Base-by-base conservation (phyloP, 2,888 invertebrate species). In the Galerucella pusilla region DNA sequence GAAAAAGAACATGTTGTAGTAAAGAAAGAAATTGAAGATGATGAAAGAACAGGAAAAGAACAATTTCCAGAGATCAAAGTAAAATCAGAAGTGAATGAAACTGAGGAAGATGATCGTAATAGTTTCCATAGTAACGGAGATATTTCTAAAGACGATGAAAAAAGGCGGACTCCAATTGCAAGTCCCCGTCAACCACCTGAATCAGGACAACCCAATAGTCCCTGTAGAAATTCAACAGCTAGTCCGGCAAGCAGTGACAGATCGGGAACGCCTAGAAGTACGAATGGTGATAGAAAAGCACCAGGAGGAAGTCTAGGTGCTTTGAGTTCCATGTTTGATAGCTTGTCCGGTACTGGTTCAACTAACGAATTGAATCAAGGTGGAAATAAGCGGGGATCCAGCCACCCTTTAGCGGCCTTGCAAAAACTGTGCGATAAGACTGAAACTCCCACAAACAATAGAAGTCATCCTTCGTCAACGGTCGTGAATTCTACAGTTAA, bases 381-480 rank as follows among this genome's bases (percentile, higher is more conserved):
- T 74, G 90, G 91, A 6, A 91, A 91, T 1, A 92, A 93, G 61
- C 91, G 93, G 81, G 90, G 92, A 12, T 93, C 93, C 76, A 94
- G 96, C 83, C 97, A 98, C 88, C 98, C 98, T 7, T 88, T 98
- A 82, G 97, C 97, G 25, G 97, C 97, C 1, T 89, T 98, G 72
- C 98, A 98, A 86, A 97, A 97, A 87, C 92, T 98, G 42, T 97
- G 98, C 89, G 97, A 98, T 87, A 97, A 97, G 89, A 96, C 97
- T 80, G 97, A 97, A 88, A 94, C 92, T 20, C 92, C 92, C 79
- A 89, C 91, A 52, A 89, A 89, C 79, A 86, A 87, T 75, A 87
- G 88, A 78, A 80, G 80, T 68, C 84, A 83, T 73, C 80, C 83
- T 80, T 84, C 87, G 14, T 84, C 89, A 7, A 86, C 88, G 16